phyloP scores from a whole-genome alignment of 1,140 invertebrate genomes.

The Coenobita brevimanus region DNA sequence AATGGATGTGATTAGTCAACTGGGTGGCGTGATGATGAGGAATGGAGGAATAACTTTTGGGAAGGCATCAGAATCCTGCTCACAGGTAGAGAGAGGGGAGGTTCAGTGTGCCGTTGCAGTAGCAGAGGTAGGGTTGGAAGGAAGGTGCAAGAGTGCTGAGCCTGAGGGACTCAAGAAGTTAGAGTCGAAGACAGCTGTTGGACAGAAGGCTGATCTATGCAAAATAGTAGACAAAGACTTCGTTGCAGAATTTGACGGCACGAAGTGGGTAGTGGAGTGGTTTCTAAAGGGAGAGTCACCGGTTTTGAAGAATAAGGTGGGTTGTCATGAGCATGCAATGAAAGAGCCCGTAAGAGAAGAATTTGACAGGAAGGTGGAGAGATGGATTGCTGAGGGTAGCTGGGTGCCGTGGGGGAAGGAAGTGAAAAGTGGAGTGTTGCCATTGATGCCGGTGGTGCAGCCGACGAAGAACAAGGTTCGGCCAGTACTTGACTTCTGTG shows the following conservation, averaged over 20 bases:
- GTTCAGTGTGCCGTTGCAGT: not conserved
- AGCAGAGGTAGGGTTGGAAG: not conserved
- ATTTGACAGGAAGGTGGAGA: slow-evolving; percentile 15
- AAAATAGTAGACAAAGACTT: slow-evolving; percentile 2
- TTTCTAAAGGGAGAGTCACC: not conserved
- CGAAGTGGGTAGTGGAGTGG: not conserved
- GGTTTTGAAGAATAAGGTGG: not conserved
- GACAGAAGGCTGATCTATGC: not conserved
- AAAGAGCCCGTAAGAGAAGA: not conserved
- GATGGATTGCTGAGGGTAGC: not conserved
- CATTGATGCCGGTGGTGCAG: slow-evolving; percentile 8
- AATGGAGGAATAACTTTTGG: not conserved
- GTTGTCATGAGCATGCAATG: not conserved
- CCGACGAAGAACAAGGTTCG: slow-evolving; percentile 27
- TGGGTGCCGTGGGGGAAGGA: not conserved
- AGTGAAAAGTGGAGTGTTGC: slow-evolving; percentile 10
- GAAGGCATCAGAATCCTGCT: not conserved
- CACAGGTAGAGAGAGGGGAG: too few species aligned
- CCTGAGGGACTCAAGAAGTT: not conserved
- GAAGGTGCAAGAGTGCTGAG: too few species aligned
- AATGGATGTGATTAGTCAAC: slow-evolving; percentile 25
- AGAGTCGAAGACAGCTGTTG: not conserved
- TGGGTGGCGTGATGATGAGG: slow-evolving; percentile 13
- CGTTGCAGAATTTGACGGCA: not conserved
- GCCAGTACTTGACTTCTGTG: not conserved